Percentiles rank a stretch among this genome's conserved stretches.
These are phyloP conservation scores for Fulica atra DNA, from an alignment of 2,113 vertebrate genomes.

Conservation along the genomic window DNA sequence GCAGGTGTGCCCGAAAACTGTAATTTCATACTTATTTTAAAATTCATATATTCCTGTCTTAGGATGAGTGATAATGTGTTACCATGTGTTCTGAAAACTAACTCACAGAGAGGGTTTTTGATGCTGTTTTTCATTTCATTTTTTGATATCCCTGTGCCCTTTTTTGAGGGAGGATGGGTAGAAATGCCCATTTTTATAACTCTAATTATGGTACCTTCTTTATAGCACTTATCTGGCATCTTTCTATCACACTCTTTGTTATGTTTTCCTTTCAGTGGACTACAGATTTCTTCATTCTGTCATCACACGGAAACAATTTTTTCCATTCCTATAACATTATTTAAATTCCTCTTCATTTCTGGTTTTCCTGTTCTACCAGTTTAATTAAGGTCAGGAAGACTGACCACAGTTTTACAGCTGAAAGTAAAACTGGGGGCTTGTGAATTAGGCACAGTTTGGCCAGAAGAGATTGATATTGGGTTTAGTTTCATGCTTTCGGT, in stretches of 20 bases:
- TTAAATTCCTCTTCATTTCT: neutral
- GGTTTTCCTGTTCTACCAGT: neutral
- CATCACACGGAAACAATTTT: neutral
- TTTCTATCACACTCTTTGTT: neutral
- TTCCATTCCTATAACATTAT: neutral
- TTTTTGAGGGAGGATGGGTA: neutral
- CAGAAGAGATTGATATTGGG: neutral
- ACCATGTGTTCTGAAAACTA: neutral
- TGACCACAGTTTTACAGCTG: neutral
- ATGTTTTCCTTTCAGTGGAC: neutral
- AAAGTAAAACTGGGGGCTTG: neutral
- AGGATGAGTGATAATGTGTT: neutral
- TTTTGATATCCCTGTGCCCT: neutral
- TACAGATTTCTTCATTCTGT: neutral
- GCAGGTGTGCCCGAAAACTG: fast-evolving
- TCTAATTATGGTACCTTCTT: neutral
- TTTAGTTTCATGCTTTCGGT: neutral
- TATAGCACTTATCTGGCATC: neutral
- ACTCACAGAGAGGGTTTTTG: neutral
- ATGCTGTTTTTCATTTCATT: neutral
- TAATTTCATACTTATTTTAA: neutral
- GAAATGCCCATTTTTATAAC: neutral
- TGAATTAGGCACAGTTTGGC: neutral
- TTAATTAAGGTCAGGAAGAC: neutral
- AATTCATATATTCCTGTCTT: neutral